Percentiles rank a stretch among this genome's conserved stretches.
Conservation (phyloP, 2,797 vertebrate genomes). For the Premnoplex brunnescens region DNA sequence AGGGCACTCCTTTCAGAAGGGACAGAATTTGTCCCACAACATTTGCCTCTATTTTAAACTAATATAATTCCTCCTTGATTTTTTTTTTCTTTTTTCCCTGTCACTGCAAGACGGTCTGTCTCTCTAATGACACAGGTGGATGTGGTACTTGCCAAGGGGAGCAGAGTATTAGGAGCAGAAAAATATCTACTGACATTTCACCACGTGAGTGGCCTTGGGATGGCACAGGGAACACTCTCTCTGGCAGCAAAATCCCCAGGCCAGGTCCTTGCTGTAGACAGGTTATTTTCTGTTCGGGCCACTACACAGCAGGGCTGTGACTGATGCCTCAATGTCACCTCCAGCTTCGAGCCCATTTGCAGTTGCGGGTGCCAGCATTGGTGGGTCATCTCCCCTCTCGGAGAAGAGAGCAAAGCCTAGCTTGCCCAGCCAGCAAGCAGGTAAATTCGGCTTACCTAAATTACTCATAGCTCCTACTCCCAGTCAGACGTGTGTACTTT, state of each 20-base stretch:
- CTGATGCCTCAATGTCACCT: neutral
- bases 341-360: neutral
- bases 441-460: neutral
- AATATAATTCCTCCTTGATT: neutral
- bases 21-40: neutral
- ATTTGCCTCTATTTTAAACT: constrained; percentile 17
- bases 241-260: neutral
- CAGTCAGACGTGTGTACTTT: rapidly evolving
- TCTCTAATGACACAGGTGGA: constrained; percentile 30
- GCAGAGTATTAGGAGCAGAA: constrained; percentile 30
- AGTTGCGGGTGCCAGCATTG: neutral
- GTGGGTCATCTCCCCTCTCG: rapidly evolving
- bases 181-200: constrained; percentile 35
- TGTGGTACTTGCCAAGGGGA: constrained; percentile 26
- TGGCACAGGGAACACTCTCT: neutral
- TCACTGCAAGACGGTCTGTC: neutral
- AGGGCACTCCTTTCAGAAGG: neutral
- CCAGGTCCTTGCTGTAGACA: neutral
- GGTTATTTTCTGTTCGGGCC: neutral
- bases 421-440: neutral
- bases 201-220: neutral
- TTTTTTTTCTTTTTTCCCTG: neutral
- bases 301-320: neutral
- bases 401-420: neutral
- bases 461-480: neutral